Evolutionary conservation across 1,140 invertebrate species (phyloP).

Genomic region (Panagrolaimus sp.): DNA sequence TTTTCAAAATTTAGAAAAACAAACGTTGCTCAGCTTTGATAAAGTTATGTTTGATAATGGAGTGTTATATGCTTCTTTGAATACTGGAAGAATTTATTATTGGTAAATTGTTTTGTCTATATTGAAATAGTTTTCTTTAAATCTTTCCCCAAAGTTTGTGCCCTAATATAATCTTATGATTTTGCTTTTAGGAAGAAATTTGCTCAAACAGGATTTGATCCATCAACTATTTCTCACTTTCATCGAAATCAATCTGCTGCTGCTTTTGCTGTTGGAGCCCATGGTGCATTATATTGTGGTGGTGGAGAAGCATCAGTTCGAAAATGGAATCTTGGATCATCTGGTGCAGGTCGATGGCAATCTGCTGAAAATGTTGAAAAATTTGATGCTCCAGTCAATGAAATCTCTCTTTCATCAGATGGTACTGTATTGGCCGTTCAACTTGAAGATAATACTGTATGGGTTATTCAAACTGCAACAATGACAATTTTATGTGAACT

Average conservation of each 20-base stretch:
- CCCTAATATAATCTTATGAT: conserved; percentile 7
- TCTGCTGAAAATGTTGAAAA: conserved; percentile 23
- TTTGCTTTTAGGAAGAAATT: conserved; percentile 37
- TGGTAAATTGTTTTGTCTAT: conserved; percentile 37
- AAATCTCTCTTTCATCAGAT: conserved; percentile 30
- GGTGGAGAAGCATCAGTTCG: conserved; percentile 31
- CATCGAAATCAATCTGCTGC: conserved; percentile 27
- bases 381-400: conserved; percentile 30
- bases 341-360: conserved; percentile 35
- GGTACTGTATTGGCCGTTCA: conserved; percentile 20
- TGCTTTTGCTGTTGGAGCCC: conserved; percentile 26
- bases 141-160: not conserved
- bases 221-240: conserved; percentile 23
- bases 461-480: conserved; percentile 29
- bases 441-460: conserved; percentile 33
- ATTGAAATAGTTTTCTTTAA: no score
- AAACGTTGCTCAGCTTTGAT: conserved; percentile 23
- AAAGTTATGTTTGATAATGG: conserved; percentile 31
- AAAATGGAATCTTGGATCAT: conserved; percentile 34
- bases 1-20: conserved; percentile 23
- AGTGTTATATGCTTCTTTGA: conserved; percentile 35
- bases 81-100: conserved; percentile 39
- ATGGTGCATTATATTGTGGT: conserved; percentile 37
- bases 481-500: conserved; percentile 33
- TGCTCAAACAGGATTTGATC: conserved; percentile 24